These are phyloP conservation scores for Pitangus sulphuratus DNA, from an alignment of 2,797 vertebrate species.

Conservation along the genomic window DNA sequence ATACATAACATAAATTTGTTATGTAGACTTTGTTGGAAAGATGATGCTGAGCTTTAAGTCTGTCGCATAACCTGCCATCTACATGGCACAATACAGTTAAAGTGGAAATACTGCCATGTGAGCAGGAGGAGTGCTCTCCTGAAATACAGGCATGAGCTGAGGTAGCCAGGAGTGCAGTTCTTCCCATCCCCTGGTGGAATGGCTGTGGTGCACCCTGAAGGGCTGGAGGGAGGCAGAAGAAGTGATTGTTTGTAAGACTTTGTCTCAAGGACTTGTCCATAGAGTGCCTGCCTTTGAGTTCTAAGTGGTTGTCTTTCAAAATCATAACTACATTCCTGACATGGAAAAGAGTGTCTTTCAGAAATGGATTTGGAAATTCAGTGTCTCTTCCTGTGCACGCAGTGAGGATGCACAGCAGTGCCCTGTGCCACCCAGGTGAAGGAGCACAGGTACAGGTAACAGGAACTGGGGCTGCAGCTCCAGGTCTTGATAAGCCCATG, in stretches of 20 bases:
- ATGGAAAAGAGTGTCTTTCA: not conserved
- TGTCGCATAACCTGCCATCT: not conserved
- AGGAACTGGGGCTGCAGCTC: accelerated
- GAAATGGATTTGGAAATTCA: not conserved
- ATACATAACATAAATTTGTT: not conserved
- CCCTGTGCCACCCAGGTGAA: not conserved
- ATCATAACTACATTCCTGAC: not conserved
- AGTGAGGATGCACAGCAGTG: not conserved
- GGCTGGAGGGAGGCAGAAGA: not conserved
- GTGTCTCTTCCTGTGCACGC: accelerated
- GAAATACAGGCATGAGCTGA: not conserved
- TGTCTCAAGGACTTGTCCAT: not conserved
- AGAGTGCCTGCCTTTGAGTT: not conserved
- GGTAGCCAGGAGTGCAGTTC: not conserved
- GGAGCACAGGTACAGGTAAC: not conserved
- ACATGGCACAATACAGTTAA: not conserved
- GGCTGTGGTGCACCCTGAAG: not conserved
- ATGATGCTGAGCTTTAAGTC: accelerated
- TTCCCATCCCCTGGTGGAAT: not conserved
- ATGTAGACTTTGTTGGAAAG: not conserved
- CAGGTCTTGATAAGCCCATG: accelerated
- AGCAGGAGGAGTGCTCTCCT: not conserved
- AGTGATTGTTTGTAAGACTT: not conserved
- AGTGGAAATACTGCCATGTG: not conserved
- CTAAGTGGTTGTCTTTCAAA: not conserved